Evolutionary conservation across 2,113 vertebrate species (phyloP), one percentile per base, ranked within the genome.

Genomic region (Caranx melampygus): DNA sequence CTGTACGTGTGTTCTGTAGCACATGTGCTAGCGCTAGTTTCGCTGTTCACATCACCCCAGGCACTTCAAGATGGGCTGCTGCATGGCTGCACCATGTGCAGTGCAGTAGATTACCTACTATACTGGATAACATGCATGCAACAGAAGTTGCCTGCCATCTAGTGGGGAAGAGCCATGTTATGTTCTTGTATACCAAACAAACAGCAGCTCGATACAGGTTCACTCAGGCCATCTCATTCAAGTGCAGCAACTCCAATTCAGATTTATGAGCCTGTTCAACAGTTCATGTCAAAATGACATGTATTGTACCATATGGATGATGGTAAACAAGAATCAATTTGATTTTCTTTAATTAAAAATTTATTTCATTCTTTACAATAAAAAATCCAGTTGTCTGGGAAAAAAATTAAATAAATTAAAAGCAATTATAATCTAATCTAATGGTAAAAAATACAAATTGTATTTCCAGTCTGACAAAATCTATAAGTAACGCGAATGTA

Each of bases 11-110:
- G 61, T 69, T 77, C 52, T 26, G 14, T 12, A 12, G 13, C 72
- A 81, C 76, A 57, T 65, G 75, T 58, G 35, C 47, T 44, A 35
- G n/a, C 71, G 80, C 68, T 59, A 40, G 74, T 60, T 65, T 69
- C 68, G 74, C 52, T 72, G 33, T 78, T 74, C 35, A 37, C 35
- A 5, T 7, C 35, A 37, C 37, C 37, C 20, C 79, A 67, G 66
- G 81, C 75, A 68, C 72, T 68, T 78, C 3, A 6, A 70, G 60
- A 76, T 31, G 59, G 42, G 55, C 71, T 85, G 75, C 87, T 85
- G 89, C 91, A 88, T 87, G 81, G 79, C 78, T 88, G 87, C 87
- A 88, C 76, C 82, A 85, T 81, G 84, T 90, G 79, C 78, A 78
- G 81, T 81, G 82, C 83, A 79, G 81, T 21, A 55, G 33, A 34